Conservation (phyloP, 2,797 vertebrate species). For the Tympanoctomys barrerae region DNA sequence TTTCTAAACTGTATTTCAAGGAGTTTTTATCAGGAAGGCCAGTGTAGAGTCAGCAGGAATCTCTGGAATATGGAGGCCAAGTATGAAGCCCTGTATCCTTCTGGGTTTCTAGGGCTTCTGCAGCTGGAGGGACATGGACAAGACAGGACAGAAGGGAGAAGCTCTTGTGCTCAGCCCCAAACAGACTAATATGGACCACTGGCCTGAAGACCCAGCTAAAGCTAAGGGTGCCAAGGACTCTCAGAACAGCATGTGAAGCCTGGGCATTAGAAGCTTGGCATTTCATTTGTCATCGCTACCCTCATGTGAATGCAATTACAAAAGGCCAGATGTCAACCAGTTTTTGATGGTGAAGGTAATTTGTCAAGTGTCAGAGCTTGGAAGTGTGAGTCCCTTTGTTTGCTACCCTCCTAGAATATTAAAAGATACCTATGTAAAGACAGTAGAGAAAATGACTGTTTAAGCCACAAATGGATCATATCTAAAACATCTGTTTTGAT, state of each 20-base stretch:
- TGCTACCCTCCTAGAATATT: neutral
- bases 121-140: neutral
- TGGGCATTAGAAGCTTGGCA: neutral
- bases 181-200: neutral
- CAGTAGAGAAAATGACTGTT: neutral
- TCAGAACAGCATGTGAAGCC: neutral
- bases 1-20: neutral
- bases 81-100: neutral
- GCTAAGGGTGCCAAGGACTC: neutral
- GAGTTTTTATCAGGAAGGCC: neutral
- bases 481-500: neutral
- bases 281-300: neutral
- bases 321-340: neutral
- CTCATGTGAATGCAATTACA: neutral
- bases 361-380: neutral
- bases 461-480: neutral
- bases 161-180: neutral
- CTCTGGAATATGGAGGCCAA: neutral
- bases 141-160: neutral
- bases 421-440: neutral
- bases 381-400: neutral
- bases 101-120: neutral
- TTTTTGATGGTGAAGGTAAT: neutral
- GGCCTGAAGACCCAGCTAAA: neutral
- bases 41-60: neutral